These are phyloP conservation scores for Xiphorhynchus elegans DNA, from an alignment of 2,113 vertebrate species.

Conservation along the genomic window DNA sequence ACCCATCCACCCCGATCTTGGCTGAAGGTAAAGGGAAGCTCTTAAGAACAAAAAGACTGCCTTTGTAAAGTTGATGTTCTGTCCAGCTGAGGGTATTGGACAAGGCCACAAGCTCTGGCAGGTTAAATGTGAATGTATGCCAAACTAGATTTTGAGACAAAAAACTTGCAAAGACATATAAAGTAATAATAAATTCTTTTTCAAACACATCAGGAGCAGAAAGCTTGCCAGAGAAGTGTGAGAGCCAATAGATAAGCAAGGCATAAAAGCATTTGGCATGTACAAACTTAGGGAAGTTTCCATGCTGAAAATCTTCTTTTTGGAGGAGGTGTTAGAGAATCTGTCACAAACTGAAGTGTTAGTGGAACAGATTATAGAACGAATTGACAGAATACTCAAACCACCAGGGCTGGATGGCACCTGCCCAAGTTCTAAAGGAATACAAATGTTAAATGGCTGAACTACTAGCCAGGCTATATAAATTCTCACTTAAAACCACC, in stretches of 20 bases:
- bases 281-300: slow-evolving; percentile 32
- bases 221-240: slow-evolving; percentile 30
- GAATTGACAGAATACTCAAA: slow-evolving; percentile 18
- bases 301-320: slow-evolving; percentile 12
- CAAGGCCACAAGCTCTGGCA: neutral
- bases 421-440: slow-evolving; percentile 4
- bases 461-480: neutral
- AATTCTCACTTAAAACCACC: neutral
- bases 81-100: neutral
- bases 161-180: neutral
- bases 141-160: neutral
- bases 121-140: neutral
- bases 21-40: neutral
- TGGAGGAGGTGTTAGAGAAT: slow-evolving; percentile 49
- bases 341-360: slow-evolving; percentile 47
- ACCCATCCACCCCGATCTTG: neutral
- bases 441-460: neutral
- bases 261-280: slow-evolving; percentile 6
- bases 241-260: slow-evolving; percentile 50
- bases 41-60: neutral
- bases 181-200: slow-evolving; percentile 49
- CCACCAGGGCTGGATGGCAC: neutral
- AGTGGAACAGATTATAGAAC: slow-evolving; percentile 36
- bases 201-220: slow-evolving; percentile 22
- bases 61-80: neutral